Conservation (phyloP, 2,113 vertebrate species). For the Fulica atra region DNA sequence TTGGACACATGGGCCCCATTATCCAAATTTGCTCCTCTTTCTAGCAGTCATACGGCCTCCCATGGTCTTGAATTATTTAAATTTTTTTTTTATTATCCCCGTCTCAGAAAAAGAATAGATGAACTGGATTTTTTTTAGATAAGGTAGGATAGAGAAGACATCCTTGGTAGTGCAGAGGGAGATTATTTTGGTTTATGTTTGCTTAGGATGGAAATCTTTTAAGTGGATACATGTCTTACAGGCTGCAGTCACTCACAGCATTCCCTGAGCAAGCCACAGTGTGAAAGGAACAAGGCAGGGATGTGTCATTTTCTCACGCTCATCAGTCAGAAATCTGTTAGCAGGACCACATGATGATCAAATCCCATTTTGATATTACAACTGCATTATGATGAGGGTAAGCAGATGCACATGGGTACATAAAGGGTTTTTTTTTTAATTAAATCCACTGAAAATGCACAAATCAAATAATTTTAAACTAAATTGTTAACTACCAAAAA, state of each 20-base stretch:
- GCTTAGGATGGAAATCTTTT: not conserved
- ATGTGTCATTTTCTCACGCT: not conserved
- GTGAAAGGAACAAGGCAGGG: not conserved
- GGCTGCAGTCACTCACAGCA: not conserved
- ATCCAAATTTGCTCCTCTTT: not conserved
- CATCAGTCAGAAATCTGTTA: not conserved
- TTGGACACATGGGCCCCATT: not conserved
- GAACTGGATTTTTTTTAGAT: not conserved
- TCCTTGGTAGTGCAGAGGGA: not conserved
- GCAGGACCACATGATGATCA: rapidly evolving
- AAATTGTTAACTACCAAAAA: not conserved
- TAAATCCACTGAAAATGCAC: not conserved
- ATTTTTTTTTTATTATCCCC: not conserved
- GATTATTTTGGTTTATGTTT: not conserved
- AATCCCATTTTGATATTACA: not conserved
- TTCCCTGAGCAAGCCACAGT: not conserved
- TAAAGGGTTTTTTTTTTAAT: not conserved
- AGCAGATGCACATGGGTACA: not conserved
- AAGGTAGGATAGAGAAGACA: not conserved
- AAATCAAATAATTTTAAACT: not conserved
- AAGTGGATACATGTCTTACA: not conserved
- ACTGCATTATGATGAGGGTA: not conserved
- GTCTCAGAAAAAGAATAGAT: not conserved
- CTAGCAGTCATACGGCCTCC: not conserved
- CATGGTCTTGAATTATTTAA: not conserved